These are phyloP conservation scores for Carposina sasakii DNA, from an alignment of 1,140 invertebrate species.

Conservation along the genomic window DNA sequence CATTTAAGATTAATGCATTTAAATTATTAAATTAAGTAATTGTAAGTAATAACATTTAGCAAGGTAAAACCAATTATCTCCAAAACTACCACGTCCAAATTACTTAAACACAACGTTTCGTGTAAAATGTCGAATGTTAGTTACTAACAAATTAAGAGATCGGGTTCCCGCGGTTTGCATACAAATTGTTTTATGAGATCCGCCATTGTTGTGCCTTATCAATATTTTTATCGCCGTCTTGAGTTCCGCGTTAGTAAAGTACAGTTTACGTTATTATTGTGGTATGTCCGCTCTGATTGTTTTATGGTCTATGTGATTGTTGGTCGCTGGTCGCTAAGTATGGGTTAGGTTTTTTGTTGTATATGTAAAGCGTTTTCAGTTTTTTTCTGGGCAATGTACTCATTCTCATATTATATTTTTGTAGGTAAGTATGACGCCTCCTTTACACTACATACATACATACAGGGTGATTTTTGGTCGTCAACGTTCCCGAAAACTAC, in stretches of 20 bases:
- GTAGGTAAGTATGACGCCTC: no score
- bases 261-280: conserved; percentile 1
- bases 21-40: no score
- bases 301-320: no score
- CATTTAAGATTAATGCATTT: no score
- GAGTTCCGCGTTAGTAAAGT: conserved; percentile 37
- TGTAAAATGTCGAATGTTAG: conserved; percentile 35
- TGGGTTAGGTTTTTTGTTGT: no score
- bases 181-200: conserved; percentile 58
- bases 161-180: conserved; percentile 51
- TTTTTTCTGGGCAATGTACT: conserved; percentile 2
- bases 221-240: conserved; percentile 19
- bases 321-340: no score
- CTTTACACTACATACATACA: no score
- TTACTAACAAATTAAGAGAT: conserved; percentile 53
- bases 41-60: no score
- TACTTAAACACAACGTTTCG: neutral
- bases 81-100: conserved; percentile 26
- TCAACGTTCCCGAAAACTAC: no score
- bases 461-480: no score
- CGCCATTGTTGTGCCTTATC: conserved; percentile 49
- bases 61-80: no score
- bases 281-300: conserved; percentile 3
- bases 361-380: no score
- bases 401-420: neutral